Evolutionary conservation across 1,140 invertebrate genomes (phyloP).

Genomic region (Lordiphosa mommai): DNA sequence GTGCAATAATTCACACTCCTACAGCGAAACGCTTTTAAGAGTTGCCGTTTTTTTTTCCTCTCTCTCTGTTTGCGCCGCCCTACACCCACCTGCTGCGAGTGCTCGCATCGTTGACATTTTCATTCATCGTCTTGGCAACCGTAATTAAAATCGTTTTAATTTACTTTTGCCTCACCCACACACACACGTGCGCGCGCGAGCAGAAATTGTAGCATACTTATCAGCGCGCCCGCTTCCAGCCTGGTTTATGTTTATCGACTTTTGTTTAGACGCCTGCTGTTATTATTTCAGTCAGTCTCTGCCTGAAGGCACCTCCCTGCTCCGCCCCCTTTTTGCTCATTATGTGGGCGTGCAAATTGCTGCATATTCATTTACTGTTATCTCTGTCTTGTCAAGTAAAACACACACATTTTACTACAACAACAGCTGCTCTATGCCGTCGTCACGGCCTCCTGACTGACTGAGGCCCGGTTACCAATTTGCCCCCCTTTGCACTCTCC

Average conservation of each 20-base stretch:
- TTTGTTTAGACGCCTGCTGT: constrained; percentile 66
- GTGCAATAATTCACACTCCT: constrained; percentile 58
- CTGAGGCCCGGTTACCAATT: constrained; percentile 1
- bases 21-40: constrained; percentile 69
- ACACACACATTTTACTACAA: constrained; percentile 59
- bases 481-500: not conserved
- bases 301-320: constrained; percentile 27
- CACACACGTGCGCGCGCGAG: constrained; percentile 4
- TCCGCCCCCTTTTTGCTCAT: constrained; percentile 36
- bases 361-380: constrained; percentile 78
- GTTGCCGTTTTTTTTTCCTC: constrained; percentile 14
- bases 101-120: constrained; percentile 73
- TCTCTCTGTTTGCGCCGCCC: constrained; percentile 10
- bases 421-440: constrained; percentile 54
- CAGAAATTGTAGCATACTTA: constrained; percentile 68
- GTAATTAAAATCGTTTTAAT: constrained; percentile 80
- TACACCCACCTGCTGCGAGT: constrained; percentile 52
- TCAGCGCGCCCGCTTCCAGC: constrained; percentile 41
- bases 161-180: constrained; percentile 59
- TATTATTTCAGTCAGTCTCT: constrained; percentile 60
- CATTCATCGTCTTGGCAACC: constrained; percentile 79
- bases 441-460: not conserved
- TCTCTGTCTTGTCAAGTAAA: constrained; percentile 74
- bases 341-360: constrained; percentile 77
- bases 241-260: constrained; percentile 75